These are phyloP conservation scores for Catamblyrhynchus diadema DNA, from an alignment of 2,797 vertebrate genomes.

Conservation along the genomic window DNA sequence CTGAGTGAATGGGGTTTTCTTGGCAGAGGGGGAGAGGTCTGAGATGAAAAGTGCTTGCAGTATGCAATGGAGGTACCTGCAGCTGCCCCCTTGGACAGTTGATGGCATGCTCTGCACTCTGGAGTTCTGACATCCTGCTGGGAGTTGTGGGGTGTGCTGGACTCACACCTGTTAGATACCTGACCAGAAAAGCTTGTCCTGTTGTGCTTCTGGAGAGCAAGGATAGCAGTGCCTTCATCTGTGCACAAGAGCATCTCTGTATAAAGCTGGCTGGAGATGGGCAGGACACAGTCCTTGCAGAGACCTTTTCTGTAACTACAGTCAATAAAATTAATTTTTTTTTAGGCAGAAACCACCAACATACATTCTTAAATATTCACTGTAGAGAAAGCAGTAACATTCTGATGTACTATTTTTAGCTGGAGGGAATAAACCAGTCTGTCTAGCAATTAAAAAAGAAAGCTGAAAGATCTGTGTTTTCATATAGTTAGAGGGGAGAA, in stretches of 20 bases:
- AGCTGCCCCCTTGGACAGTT: not conserved
- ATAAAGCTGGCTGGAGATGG: fast-evolving
- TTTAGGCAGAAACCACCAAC: not conserved
- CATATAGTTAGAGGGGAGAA: not conserved
- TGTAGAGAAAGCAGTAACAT: not conserved
- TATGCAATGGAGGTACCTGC: not conserved
- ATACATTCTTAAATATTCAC: not conserved
- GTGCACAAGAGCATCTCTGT: not conserved
- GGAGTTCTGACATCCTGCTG: not conserved
- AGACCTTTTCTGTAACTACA: not conserved
- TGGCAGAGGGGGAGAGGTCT: not conserved
- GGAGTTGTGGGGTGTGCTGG: fast-evolving
- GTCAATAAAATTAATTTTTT: not conserved
- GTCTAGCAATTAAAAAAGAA: not conserved
- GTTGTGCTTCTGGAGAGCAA: not conserved
- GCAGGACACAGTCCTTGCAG: not conserved
- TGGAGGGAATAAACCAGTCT: not conserved
- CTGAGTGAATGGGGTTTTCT: not conserved
- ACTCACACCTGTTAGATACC: not conserved
- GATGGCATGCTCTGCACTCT: not conserved
- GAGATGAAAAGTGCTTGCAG: not conserved
- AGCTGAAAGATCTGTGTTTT: not conserved
- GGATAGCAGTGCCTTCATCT: not conserved
- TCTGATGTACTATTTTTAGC: not conserved
- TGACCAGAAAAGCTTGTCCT: not conserved